Percentiles rank a stretch among this genome's conserved stretches.
These are phyloP conservation scores for Operophtera brumata DNA, from an alignment of 2,888 invertebrate species.

Conservation along the genomic window DNA sequence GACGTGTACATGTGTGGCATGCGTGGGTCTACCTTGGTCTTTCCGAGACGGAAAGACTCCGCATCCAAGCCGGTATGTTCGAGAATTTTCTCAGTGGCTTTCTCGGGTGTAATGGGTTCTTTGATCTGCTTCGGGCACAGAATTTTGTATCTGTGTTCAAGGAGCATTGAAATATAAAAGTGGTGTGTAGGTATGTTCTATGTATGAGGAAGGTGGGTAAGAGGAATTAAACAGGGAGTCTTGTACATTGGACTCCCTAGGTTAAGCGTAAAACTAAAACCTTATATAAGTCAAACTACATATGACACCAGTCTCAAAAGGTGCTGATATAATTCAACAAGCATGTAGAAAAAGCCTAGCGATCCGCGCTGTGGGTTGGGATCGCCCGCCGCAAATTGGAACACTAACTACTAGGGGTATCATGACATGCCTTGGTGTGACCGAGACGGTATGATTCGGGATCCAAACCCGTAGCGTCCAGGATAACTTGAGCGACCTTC, in stretches of 20 bases:
- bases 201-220: slow-evolving; percentile 30
- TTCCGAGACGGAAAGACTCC: slow-evolving; percentile 97
- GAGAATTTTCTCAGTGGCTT: slow-evolving; percentile 91
- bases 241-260: slow-evolving; percentile 62
- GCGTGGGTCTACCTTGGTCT: slow-evolving; percentile 91
- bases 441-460: slow-evolving; percentile 97
- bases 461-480: slow-evolving; percentile 91
- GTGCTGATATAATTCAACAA: slow-evolving; percentile 56
- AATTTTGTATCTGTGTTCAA: slow-evolving; percentile 97
- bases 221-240: slow-evolving; percentile 61
- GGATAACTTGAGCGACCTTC: slow-evolving; percentile 90
- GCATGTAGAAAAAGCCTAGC: slow-evolving; percentile 49
- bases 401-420: slow-evolving; percentile 57
- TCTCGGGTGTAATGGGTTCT: slow-evolving; percentile 86
- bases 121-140: slow-evolving; percentile 95
- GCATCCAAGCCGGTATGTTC: slow-evolving; percentile 91
- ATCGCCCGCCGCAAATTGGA: slow-evolving; percentile 51
- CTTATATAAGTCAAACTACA: slow-evolving; percentile 45
- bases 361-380: slow-evolving; percentile 50
- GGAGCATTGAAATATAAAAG: slow-evolving; percentile 66
- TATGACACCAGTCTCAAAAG: slow-evolving; percentile 59
- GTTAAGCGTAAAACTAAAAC: slow-evolving; percentile 48
- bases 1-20: slow-evolving; percentile 47
- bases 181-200: slow-evolving; percentile 38
- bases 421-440: slow-evolving; percentile 96